A percentile compares a stretch with the other conserved stretches of the same genome.
These are phyloP conservation scores for Saguinus midas DNA, from an alignment of 2,113 vertebrate genomes.

Conservation along the genomic window DNA sequence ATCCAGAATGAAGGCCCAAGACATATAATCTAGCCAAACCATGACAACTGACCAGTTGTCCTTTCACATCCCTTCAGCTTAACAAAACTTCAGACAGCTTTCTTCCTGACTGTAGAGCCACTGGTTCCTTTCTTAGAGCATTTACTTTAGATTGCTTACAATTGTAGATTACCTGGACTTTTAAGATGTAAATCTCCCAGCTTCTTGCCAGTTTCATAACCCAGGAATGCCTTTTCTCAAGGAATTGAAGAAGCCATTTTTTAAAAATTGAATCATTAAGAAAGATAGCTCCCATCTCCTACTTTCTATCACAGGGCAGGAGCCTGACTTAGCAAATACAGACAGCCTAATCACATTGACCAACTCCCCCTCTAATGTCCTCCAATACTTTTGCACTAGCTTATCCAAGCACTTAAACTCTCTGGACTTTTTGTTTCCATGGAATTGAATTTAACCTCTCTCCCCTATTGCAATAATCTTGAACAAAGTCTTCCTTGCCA, in stretches of 20 bases:
- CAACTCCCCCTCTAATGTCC: not conserved
- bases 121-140: not conserved
- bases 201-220: not conserved
- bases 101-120: not conserved
- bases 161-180: not conserved
- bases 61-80: not conserved
- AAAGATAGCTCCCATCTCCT: not conserved
- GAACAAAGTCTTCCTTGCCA: not conserved
- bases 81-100: not conserved
- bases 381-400: not conserved
- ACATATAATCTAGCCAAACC: not conserved
- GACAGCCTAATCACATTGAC: not conserved
- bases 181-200: not conserved
- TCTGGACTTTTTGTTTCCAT: not conserved
- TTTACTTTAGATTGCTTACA: not conserved
- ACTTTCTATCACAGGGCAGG: not conserved
- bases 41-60: not conserved
- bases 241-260: not conserved
- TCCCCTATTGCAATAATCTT: not conserved
- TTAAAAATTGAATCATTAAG: not conserved
- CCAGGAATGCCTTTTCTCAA: not conserved
- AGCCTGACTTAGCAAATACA: not conserved
- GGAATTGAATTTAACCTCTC: not conserved
- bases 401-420: not conserved
- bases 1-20: not conserved